phyloP scores from a whole-genome alignment of 2,113 vertebrate genomes.

The Charina bottae region DNA sequence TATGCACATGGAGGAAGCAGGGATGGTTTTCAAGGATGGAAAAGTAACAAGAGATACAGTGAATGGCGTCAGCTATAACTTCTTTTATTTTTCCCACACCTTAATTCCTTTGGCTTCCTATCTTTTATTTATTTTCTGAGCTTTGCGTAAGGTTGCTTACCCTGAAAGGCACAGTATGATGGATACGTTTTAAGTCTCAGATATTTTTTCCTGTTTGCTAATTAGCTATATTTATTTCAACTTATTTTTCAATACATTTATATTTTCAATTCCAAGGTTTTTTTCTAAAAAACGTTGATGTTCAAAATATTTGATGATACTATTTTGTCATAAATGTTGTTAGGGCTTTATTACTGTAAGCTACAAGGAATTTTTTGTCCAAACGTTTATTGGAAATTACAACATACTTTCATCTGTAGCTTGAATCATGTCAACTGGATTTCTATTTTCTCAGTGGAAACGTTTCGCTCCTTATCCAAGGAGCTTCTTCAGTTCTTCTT shows the following conservation, averaged over 20 bases:
- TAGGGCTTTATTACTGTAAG: neutral
- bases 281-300: no score
- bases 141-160: neutral
- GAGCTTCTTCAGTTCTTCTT: no score
- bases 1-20: neutral
- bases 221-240: neutral
- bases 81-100: neutral
- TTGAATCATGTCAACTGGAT: no score
- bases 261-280: no score
- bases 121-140: neutral
- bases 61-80: neutral
- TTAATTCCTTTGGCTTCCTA: neutral
- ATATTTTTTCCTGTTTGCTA: neutral
- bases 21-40: neutral
- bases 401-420: neutral
- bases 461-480: no score
- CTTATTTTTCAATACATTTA: neutral
- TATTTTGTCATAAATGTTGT: neutral
- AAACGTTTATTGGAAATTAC: neutral
- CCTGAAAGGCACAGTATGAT: neutral
- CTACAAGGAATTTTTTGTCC: neutral
- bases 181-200: neutral
- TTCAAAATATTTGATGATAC: neutral
- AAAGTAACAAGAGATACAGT: neutral
- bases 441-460: no score